These are phyloP conservation scores for Oreochromis mossambicus DNA, from an alignment of 2,797 vertebrate species.

Conservation along the genomic window DNA sequence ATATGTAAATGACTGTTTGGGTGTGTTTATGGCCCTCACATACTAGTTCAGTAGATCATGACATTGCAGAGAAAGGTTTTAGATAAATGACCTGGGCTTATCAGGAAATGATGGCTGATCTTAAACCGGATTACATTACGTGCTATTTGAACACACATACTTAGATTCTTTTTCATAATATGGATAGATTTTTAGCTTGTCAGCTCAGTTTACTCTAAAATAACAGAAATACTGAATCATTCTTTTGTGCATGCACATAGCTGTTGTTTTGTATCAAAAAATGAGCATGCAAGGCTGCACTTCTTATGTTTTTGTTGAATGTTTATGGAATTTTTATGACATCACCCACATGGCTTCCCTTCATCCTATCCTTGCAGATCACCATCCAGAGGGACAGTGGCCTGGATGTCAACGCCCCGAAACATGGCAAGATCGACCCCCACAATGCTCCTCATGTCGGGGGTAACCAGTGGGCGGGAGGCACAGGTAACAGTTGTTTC, in stretches of 20 bases:
- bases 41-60: neutral
- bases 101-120: neutral
- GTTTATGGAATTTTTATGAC: neutral
- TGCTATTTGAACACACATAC: neutral
- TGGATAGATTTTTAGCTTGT: neutral
- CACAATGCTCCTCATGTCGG: slow-evolving; percentile 88
- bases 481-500: slow-evolving; percentile 79
- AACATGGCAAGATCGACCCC: slow-evolving; percentile 89
- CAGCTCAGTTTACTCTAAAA: neutral
- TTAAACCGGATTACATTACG: neutral
- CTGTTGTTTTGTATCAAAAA: neutral
- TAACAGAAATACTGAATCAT: neutral
- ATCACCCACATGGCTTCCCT: neutral
- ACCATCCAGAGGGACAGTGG: slow-evolving; percentile 90
- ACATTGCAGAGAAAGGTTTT: neutral
- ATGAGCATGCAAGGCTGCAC: neutral
- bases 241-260: neutral
- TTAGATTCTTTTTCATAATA: neutral
- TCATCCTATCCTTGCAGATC: slow-evolving; percentile 73
- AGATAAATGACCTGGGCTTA: neutral
- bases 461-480: slow-evolving; percentile 96
- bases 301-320: neutral
- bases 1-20: neutral
- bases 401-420: slow-evolving; percentile 87
- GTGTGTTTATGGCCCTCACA: neutral